Percentiles rank a stretch among this genome's conserved stretches.
Evolutionary conservation across 1,140 invertebrate genomes (phyloP).

Genomic region (Pentalonia nigronervosa): DNA sequence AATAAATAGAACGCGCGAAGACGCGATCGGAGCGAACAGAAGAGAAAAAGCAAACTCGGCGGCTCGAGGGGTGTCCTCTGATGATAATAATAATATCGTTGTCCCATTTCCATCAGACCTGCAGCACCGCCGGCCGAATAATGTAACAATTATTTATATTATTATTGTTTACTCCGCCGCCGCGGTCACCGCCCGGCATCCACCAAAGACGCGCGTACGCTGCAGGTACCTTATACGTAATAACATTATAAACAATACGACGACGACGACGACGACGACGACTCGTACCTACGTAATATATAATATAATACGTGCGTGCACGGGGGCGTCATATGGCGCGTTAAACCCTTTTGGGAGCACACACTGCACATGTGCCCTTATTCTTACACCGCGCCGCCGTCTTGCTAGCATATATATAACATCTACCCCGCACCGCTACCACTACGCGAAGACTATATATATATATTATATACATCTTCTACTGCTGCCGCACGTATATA

Average conservation of each 20-base stretch:
- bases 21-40: background rate
- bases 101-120: constrained; percentile 82
- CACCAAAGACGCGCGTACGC: background rate
- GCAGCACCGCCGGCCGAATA: constrained; percentile 69
- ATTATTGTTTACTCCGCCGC: background rate
- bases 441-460: too few relatives aligned
- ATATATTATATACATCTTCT: background rate
- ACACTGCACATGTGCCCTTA: constrained; percentile 42
- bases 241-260: background rate
- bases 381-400: constrained; percentile 20
- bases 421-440: background rate
- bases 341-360: constrained; percentile 41
- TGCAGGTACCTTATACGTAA: background rate
- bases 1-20: background rate
- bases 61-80: constrained; percentile 89
- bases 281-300: background rate
- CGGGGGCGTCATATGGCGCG: constrained; percentile 54
- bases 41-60: background rate
- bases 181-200: background rate
- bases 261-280: too few relatives aligned
- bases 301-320: background rate
- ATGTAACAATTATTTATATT: background rate
- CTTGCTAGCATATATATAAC: background rate
- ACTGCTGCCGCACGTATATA: background rate
- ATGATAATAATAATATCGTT: constrained; percentile 83